Evolutionary conservation across 2,797 vertebrate genomes (phyloP).

Genomic region (Phataginus tricuspis): DNA sequence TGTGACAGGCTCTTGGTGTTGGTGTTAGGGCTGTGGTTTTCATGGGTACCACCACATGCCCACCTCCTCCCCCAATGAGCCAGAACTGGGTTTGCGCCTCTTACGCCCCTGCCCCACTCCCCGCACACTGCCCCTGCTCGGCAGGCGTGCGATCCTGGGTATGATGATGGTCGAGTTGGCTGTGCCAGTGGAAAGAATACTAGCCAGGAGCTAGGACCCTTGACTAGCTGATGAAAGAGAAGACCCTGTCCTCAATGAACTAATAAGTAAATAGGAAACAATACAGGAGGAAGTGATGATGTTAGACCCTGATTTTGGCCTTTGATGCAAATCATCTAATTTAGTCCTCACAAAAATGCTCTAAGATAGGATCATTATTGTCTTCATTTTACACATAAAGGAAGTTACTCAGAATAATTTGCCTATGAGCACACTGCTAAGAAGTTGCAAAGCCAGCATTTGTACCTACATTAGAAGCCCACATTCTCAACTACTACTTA

Average conservation of each 20-base stretch:
- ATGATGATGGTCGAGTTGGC: neutral
- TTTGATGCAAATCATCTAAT: neutral
- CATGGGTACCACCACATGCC: neutral
- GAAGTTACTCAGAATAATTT: neutral
- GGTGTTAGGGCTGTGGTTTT: neutral
- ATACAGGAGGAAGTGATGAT: neutral
- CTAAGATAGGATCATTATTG: neutral
- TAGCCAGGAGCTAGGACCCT: neutral
- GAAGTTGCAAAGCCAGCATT: neutral
- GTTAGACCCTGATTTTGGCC: neutral
- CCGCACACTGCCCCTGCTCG: neutral
- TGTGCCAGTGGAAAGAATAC: neutral
- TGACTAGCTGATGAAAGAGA: neutral
- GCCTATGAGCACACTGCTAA: neutral
- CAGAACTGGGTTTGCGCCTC: neutral
- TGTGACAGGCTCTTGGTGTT: neutral
- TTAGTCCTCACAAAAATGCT: neutral
- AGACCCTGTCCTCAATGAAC: neutral
- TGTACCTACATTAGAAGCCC: neutral
- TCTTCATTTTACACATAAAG: neutral
- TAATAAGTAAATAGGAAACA: neutral
- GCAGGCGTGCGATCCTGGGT: neutral
- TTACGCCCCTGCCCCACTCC: neutral
- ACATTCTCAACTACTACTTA: neutral
- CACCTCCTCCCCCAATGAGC: neutral